Base-by-base conservation (phyloP, 2,113 vertebrate species). In the Polypterus senegalus region DNA sequence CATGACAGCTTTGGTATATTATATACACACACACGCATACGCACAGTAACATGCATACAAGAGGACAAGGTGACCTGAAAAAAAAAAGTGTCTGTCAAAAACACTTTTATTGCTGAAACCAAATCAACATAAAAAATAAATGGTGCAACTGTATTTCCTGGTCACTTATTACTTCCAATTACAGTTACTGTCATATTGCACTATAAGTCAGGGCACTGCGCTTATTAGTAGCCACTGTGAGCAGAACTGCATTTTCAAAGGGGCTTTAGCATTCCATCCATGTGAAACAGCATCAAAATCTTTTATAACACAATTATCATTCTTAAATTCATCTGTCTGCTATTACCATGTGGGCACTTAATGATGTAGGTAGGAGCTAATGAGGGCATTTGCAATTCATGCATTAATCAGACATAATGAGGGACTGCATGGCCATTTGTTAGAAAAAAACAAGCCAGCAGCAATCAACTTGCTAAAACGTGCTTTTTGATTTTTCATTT, bases 351-450 rank as follows among this genome's bases (percentile, higher is more conserved):
- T 51, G 67, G 69, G 54, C 66, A 71, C 67, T 66, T 77, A 76
- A 82, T 72, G 70, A 73, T 61, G 63, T 60, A 67, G 64, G 70
- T 69, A 61, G 54, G 68, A 65, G 57, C 72, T 80, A 80, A 83
- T 74, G 76, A 77, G 66, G 63, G 64, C 64, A 70, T 73, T 65
- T 67, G 68, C 63, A 66, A 53, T 62, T 61, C 52, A 52, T 53
- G 57, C 60, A 61, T 61, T 79, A 78, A 83, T 81, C 75, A 77
- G 60, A 9, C 59, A 57, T 72, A 70, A 73, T 66, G 73, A 71
- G 72, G 69, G 54, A 65, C 69, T 66, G 59, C 61, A 65, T 57
- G 58, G 62, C 61, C 54, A 63, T 75, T 74, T 77, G 64, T 65
- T 67, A 66, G 63, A 54, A 9, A 47, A 65, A 72, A 66, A 3